Evolutionary conservation across 1,140 invertebrate species (phyloP), one percentile per base, ranked within the genome.

Genomic region (Anoplolepis gracilipes): DNA sequence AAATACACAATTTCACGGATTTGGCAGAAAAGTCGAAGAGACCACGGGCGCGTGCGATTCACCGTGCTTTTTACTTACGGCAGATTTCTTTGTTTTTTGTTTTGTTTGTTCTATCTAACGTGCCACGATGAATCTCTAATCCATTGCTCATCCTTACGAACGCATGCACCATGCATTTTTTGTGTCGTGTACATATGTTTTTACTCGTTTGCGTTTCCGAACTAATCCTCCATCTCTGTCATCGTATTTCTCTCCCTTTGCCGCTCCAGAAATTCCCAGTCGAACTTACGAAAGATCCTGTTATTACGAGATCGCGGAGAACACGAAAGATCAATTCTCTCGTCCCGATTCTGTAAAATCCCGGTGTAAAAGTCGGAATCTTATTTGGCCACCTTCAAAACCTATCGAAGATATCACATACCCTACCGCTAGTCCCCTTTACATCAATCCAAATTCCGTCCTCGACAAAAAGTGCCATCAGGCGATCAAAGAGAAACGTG

Each of bases 341-440:
- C 16, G 90, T 87, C 28, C 91, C 57, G 65, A 69, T 3, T 92
- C 91, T n/a, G 88, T 91, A 33, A 91, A 88, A 84, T 86, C 91
- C 25, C 53, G 92, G n/a, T n/a, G n/a, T n/a, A n/a, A n/a, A n/a
- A n/a, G n/a, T 11, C 94, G 92, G 70, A 91, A 85, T 11, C 78
- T 92, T 61, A 64, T 87, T 53, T 95, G 94, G 94, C 94, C 94
- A 30, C 94, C 94, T 0, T 39, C 84, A 1, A 95, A 94, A 64
- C 86, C 90, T 0, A 92, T 95, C 46, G 94, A 95, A 78, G 94
- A 95, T 19, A 92, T 93, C 22, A 95, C 94, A 1, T 95, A 95
- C 85, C 94, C 94, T 0, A 95, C 94, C 2, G 94, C 94, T 2
- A 94, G 94, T 93, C 94, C 94, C 0, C 84, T 95, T 22, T 95